A percentile compares a stretch with the other conserved stretches of the same genome.
These are phyloP conservation scores for Enteromius fasciolatus DNA, from an alignment of 2,797 vertebrate species.

Conservation along the genomic window DNA sequence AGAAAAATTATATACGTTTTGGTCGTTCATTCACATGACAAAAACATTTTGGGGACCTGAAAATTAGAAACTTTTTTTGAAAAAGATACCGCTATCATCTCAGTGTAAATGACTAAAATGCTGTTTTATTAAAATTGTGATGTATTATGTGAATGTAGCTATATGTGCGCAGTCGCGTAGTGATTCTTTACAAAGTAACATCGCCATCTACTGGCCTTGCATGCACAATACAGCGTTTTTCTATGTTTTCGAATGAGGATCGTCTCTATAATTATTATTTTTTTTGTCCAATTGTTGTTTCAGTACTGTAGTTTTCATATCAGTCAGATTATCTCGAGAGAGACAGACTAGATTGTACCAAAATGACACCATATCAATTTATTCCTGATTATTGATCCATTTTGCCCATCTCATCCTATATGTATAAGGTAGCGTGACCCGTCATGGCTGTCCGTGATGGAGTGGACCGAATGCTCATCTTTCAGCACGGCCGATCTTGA, in stretches of 20 bases:
- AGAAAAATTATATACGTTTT: too few species aligned
- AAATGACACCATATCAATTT: neutral
- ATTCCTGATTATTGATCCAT: neutral
- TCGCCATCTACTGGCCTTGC: neutral
- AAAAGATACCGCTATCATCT: too few species aligned
- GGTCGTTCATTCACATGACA: too few species aligned
- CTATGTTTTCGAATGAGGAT: neutral
- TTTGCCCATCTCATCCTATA: neutral
- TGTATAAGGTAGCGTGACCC: conserved; percentile 7
- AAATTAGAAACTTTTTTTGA: neutral
- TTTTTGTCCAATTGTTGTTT: too few species aligned
- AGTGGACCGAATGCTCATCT: neutral
- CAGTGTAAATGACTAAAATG: too few species aligned
- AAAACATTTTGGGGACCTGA: too few species aligned
- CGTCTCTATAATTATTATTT: neutral
- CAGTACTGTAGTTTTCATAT: neutral
- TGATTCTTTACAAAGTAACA: neutral
- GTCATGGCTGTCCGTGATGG: conserved; percentile 8
- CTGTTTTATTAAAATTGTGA: too few species aligned
- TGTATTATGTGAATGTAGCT: neutral
- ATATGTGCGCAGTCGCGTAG: neutral
- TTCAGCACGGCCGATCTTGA: neutral
- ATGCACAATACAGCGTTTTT: neutral
- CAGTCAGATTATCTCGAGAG: neutral
- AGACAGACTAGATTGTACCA: neutral